Base-by-base conservation (phyloP, 2,797 vertebrate species). In the Monodelphis domestica region DNA sequence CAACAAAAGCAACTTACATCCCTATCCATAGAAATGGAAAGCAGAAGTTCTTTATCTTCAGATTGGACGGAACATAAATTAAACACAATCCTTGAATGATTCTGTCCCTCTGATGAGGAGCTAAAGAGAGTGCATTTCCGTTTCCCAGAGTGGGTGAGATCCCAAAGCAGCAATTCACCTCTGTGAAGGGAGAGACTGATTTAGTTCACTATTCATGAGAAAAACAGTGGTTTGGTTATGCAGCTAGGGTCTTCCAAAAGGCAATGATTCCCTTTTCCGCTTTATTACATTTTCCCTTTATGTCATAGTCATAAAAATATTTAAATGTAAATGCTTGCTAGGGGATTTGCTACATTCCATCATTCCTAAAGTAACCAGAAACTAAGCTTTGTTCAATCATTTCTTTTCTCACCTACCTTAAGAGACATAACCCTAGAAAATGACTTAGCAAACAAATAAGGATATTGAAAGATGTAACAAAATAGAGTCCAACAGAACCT, bases 11-110 rank as follows among this genome's bases (percentile, higher is more conserved):
- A 15, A 96, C 98, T 99, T 98, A 99, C 99, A 93, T 99, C 98
- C 97, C 99, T 98, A 97, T 99, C 99, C 99, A 99, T 99, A 91
- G 99, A 99, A 57, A 99, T 99, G 97, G 99, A 99, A 96, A 99
- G 94, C 52, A 99, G 98, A 53, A 99, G 98, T 93, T 99, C 98
- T n/a, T 88, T 96, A 52, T 98, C 98, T 90, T 98, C 98, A 10
- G 96, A 97, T 26, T 96, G 95, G 78, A 99, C 95, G 0, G 99
- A 99, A 94, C 98, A 99, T 96, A 99, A 98, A 97, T 99, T 99
- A 98, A 99, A 99, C 92, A 99, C 98, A 88, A 99, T 99, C 11
- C 99, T 98, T 95, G 98, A 99, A 97, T 99, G 99, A 96, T 99
- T 99, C 93, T 99, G 99, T 88, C 99, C 99, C 89, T 99, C 99